Conservation (phyloP, 1,140 invertebrate genomes). For the Drosophila pectinifera region DNA sequence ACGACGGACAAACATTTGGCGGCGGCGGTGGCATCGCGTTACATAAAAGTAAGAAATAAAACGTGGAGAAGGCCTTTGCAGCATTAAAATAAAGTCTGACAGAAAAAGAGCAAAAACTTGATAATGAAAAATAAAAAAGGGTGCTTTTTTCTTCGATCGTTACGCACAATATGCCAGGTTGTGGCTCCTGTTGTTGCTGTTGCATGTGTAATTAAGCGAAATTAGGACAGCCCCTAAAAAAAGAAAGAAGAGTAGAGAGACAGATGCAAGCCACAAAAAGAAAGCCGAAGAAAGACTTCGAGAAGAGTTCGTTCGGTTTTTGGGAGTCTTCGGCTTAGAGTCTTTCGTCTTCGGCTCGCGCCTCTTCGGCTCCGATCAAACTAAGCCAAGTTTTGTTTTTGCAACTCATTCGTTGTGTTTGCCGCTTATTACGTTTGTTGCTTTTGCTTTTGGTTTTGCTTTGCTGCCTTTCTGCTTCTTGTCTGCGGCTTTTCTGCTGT, state of each 20-base stretch:
- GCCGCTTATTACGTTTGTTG: constrained; percentile 72
- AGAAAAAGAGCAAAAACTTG: constrained; percentile 17
- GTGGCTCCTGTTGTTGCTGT: constrained; percentile 29
- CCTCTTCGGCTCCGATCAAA: constrained; percentile 41
- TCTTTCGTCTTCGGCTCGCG: constrained; percentile 10
- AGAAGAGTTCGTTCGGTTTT: constrained; percentile 5
- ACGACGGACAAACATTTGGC: constrained; percentile 68
- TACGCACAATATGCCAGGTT: constrained; percentile 62
- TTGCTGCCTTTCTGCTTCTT: constrained; percentile 24
- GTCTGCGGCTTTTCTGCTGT: constrained; percentile 51
- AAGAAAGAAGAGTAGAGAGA: constrained; percentile 26
- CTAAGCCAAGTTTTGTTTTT: constrained; percentile 57
- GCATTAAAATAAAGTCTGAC: constrained; percentile 53
- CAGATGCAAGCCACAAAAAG: constrained; percentile 54
- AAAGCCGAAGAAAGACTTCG: constrained; percentile 36
- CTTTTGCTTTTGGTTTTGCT: constrained; percentile 22
- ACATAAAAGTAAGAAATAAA: constrained; percentile 59
- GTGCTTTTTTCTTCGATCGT: constrained; percentile 17
- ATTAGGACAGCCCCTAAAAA: constrained; percentile 71
- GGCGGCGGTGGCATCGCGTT: constrained; percentile 38
- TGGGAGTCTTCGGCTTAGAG: constrained; percentile 23
- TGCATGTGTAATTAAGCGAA: constrained; percentile 75
- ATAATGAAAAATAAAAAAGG: constrained; percentile 24
- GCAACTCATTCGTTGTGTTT: constrained; percentile 49
- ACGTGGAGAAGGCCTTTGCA: constrained; percentile 39